Percentiles rank a stretch among this genome's conserved stretches.
These are phyloP conservation scores for Esox masquinongy DNA, from an alignment of 2,797 vertebrate species.

Conservation along the genomic window DNA sequence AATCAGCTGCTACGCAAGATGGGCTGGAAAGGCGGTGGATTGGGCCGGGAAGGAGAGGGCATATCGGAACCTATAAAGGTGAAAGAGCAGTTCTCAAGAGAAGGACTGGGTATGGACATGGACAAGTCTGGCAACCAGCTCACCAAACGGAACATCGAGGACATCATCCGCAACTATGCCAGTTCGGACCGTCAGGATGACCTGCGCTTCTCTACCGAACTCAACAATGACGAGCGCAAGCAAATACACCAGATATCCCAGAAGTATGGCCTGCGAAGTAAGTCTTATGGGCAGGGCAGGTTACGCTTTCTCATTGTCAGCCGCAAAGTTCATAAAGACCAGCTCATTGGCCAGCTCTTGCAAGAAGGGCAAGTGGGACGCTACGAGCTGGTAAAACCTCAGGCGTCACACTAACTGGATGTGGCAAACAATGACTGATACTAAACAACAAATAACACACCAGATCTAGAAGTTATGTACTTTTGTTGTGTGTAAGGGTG, in stretches of 20 bases:
- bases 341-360: constrained; percentile 90
- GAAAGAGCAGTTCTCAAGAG: constrained; percentile 93
- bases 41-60: constrained; percentile 92
- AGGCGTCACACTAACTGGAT: constrained; percentile 76
- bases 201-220: constrained; percentile 93
- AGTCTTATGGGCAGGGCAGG: constrained; percentile 91
- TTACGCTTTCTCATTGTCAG: constrained; percentile 92
- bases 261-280: constrained; percentile 93
- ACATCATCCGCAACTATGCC: constrained; percentile 92
- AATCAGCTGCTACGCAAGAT: constrained; percentile 98
- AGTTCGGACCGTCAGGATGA: constrained; percentile 90
- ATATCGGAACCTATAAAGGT: constrained; percentile 94
- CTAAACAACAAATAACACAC: constrained; percentile 48
- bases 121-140: constrained; percentile 83
- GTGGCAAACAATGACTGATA: constrained; percentile 33
- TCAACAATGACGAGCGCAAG: constrained; percentile 93
- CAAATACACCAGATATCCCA: constrained; percentile 94
- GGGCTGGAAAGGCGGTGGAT: constrained; percentile 96
- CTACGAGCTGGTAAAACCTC: constrained; percentile 94
- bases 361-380: constrained; percentile 95
- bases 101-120: constrained; percentile 89
- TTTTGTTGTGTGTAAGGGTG: constrained; percentile 27
- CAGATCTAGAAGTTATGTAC: constrained; percentile 36
- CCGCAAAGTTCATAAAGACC: constrained; percentile 90
- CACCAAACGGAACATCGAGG: constrained; percentile 89